Percentiles rank a stretch among this genome's conserved stretches.
Conservation (phyloP, 2,113 vertebrate genomes). For the Psephotus haematonotus region DNA sequence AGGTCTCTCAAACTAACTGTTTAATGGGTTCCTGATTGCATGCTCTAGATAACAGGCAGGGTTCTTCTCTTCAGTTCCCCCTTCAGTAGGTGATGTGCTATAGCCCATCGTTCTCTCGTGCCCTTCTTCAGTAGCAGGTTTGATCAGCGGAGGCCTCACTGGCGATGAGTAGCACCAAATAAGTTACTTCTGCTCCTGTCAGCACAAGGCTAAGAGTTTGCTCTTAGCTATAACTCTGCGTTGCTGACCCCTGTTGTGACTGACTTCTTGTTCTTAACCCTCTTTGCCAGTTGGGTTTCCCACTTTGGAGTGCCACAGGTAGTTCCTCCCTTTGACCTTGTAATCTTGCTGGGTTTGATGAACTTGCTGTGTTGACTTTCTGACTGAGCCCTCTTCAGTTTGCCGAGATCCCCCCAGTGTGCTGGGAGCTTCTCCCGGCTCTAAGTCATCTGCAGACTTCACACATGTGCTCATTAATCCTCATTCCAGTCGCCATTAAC, state of each 20-base stretch:
- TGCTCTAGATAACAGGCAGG: not conserved
- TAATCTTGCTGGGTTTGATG: not conserved
- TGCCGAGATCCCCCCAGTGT: rapidly evolving
- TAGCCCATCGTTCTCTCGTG: rapidly evolving
- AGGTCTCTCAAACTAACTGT: not conserved
- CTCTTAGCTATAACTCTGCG: not conserved
- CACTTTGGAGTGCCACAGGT: not conserved
- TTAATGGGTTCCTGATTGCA: not conserved
- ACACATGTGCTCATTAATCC: not conserved
- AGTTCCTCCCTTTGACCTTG: not conserved
- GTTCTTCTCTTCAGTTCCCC: not conserved
- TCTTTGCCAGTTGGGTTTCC: not conserved
- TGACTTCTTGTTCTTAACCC: not conserved
- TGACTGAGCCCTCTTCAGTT: not conserved
- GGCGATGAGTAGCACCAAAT: not conserved
- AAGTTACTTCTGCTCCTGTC: not conserved
- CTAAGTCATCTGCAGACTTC: not conserved
- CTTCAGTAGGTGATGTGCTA: not conserved
- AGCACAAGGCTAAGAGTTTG: not conserved
- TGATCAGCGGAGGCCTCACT: not conserved
- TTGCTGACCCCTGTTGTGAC: not conserved
- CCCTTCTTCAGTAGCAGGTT: not conserved
- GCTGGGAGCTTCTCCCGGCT: not conserved
- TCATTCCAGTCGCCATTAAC: not conserved
- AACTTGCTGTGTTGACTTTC: not conserved